Evolutionary conservation across 2,113 vertebrate species (phyloP), one percentile per base, ranked within the genome.

Genomic region (Chelonoidis abingdonii): DNA sequence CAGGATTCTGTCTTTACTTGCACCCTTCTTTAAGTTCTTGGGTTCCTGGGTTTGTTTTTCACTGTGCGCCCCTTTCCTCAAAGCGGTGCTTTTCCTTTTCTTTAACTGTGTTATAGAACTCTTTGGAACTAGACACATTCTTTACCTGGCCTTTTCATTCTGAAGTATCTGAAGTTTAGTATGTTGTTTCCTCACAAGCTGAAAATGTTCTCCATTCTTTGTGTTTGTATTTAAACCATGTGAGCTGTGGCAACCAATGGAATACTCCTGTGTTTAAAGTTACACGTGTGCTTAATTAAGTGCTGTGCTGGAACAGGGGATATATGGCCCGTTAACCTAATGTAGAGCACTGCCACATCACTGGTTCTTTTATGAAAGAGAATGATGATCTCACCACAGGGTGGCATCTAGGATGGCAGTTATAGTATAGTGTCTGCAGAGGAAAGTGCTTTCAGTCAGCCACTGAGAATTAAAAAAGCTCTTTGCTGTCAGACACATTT

Each of bases 51-150:
- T 85, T 91, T 78, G 11, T 54, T 80, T 38, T 10, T n/a, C 47
- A 38, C 38, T 29, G n/a, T 86, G 90, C 29, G 38, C 44, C 6
- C 12, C n/a, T 19, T 10, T 31, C 56, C 81, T 4, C 38, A 81
- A 24, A 8, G 35, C 12, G 79, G 86, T 93, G 41, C 59, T 97
- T 87, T 90, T 76, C 5, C 90, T 96, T 97, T 95, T 88, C 94
- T 88, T 95, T 72, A 14, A 31, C 59, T 41, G 1, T 14, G 3
- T 5, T 41, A n/a, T 62, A 93, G 86, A 47, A 76, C 76, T 92
- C 90, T 94, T 89, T 92, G 94, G 94, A 94, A 95, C 31, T 17
- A 2, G 90, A 29, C 89, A 89, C 88, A 84, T 53, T 31, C 8
- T 5, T 56, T 53, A 86, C 89, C 88, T 96, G 80, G 92, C 76